These are phyloP conservation scores for Acipenser transmontanus DNA, from an alignment of 2,797 vertebrate genomes.

Conservation along the genomic window DNA sequence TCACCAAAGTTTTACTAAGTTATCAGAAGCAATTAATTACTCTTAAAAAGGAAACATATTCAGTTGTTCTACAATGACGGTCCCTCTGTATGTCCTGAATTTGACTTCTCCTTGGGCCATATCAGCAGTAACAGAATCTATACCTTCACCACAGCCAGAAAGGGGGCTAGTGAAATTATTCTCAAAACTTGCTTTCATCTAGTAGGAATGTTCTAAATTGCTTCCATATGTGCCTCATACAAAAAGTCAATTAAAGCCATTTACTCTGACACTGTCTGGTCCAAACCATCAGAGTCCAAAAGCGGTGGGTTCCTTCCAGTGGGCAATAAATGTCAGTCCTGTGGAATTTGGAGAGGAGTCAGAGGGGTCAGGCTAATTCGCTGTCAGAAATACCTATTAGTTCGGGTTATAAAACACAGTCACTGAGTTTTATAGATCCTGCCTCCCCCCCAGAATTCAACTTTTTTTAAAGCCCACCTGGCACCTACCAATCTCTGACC, in stretches of 20 bases:
- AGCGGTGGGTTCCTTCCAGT: constrained; percentile 61
- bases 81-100: constrained; percentile 57
- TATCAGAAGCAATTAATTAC: constrained; percentile 17
- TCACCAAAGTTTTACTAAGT: background rate
- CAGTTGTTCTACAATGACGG: background rate
- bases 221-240: constrained; percentile 75
- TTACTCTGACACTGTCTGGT: constrained; percentile 67
- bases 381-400: constrained; percentile 54
- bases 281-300: constrained; percentile 66
- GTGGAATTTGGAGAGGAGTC: constrained; percentile 70
- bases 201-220: constrained; percentile 77
- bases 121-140: constrained; percentile 72
- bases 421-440: constrained; percentile 28
- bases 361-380: constrained; percentile 61
- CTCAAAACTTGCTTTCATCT: constrained; percentile 77
- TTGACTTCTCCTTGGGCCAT: constrained; percentile 65
- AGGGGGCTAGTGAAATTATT: constrained; percentile 64
- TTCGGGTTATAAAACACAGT: constrained; percentile 37
- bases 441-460: constrained; percentile 22
- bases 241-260: constrained; percentile 75
- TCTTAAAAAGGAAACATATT: constrained; percentile 10
- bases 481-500: constrained; percentile 45
- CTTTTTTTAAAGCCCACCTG: constrained; percentile 44
- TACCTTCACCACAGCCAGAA: constrained; percentile 58
- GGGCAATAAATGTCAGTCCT: constrained; percentile 70